These are phyloP conservation scores for Heliocidaris erythrogramma DNA, from an alignment of 35 echinoderm and acorn worm genomes.

Conservation along the genomic window DNA sequence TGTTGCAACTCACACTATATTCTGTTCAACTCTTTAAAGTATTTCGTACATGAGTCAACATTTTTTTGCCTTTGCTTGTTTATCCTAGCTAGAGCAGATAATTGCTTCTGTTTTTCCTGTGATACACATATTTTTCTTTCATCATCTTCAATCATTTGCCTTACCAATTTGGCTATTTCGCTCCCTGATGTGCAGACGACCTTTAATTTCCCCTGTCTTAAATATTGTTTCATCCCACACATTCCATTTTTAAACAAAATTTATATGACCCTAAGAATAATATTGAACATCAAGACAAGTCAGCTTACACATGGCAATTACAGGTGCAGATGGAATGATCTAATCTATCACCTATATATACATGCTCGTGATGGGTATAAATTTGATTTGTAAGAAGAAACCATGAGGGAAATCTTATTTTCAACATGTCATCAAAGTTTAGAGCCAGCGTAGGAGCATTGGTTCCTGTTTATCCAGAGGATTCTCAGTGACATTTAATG, in stretches of 20 bases:
- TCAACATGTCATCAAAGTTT: not conserved
- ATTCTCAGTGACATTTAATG: slow-evolving; percentile 12
- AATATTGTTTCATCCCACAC: not conserved
- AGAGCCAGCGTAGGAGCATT: not conserved
- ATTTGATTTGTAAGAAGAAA: not conserved
- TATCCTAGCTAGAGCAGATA: not conserved
- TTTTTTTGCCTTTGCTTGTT: not conserved
- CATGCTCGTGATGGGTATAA: not conserved
- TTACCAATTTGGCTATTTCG: too few species aligned
- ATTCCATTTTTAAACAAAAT: not conserved
- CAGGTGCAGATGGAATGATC: not conserved
- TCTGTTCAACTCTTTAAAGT: not conserved
- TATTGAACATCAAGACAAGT: not conserved
- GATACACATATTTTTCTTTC: not conserved
- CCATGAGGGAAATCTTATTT: not conserved
- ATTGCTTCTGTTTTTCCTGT: not conserved
- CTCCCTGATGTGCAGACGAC: not conserved
- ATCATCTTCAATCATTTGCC: not conserved
- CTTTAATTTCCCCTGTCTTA: not conserved
- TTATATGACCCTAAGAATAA: not conserved
- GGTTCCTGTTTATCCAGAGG: not conserved
- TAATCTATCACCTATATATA: not conserved
- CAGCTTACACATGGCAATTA: not conserved
- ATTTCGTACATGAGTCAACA: not conserved
- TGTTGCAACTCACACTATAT: not conserved